A percentile compares a stretch with the other conserved stretches of the same genome.
Evolutionary conservation across 1,140 invertebrate genomes (phyloP).

Genomic region (Pseudomyrmex cubaensis): DNA sequence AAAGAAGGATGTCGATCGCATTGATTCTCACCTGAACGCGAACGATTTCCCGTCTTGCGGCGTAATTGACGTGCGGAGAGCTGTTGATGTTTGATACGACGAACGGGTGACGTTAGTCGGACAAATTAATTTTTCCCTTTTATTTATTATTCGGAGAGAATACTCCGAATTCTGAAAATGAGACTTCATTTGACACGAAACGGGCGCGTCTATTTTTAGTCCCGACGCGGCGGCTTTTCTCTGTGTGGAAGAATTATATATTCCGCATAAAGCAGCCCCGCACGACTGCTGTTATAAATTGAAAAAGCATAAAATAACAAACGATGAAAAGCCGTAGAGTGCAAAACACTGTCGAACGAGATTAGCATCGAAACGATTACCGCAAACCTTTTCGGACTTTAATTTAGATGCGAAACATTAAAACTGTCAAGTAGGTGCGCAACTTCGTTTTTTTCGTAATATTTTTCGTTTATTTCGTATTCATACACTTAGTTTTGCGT

Average conservation of each 20-base stretch:
- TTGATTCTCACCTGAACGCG: too few relatives aligned
- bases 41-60: too few relatives aligned
- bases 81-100: background rate
- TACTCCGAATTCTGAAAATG: background rate
- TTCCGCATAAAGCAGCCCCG: background rate
- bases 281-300: conserved; percentile 30
- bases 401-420: conserved; percentile 2
- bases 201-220: conserved; percentile 27
- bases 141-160: background rate
- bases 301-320: conserved; percentile 38
- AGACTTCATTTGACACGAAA: conserved; percentile 18
- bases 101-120: too few relatives aligned
- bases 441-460: background rate
- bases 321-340: conserved; percentile 31
- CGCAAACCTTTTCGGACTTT: background rate
- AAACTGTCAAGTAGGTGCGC: background rate
- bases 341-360: conserved; percentile 47
- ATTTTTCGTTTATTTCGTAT: too few relatives aligned
- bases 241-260: background rate
- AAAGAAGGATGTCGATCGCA: too few relatives aligned
- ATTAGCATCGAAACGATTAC: conserved; percentile 34
- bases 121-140: conserved; percentile 1
- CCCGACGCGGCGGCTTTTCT: background rate
- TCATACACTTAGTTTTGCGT: background rate
- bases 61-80: background rate